Evolutionary conservation across 2,888 invertebrate species (phyloP).

Genomic region (Polietes domitor): DNA sequence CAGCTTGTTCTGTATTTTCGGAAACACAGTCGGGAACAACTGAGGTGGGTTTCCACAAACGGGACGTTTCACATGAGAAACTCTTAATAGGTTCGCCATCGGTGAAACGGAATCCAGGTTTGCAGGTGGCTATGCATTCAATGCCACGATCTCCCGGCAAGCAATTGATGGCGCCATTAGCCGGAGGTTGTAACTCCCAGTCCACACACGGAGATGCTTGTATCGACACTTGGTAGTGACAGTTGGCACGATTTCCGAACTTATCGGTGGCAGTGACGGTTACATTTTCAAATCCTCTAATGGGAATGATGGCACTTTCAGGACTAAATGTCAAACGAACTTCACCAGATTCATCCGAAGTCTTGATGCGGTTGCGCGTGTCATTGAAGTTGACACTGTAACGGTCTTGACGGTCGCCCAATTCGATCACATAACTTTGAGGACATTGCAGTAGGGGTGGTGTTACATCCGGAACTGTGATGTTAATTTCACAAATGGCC

Average conservation of each 20-base stretch:
- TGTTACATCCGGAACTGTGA: slow-evolving; percentile 96
- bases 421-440: slow-evolving; percentile 95
- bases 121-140: slow-evolving; percentile 94
- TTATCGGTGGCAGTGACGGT: slow-evolving; percentile 94
- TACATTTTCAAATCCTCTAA: slow-evolving; percentile 94
- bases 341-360: slow-evolving; percentile 93
- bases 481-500: slow-evolving; percentile 97
- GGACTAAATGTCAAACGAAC: slow-evolving; percentile 91
- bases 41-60: slow-evolving; percentile 92
- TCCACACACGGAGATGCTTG: slow-evolving; percentile 97
- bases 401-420: slow-evolving; percentile 93
- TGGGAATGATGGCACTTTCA: slow-evolving; percentile 91
- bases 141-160: slow-evolving; percentile 89
- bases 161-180: slow-evolving; percentile 93
- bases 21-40: slow-evolving; percentile 97
- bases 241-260: slow-evolving; percentile 92
- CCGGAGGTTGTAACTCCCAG: slow-evolving; percentile 95
- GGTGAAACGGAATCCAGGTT: slow-evolving; percentile 93
- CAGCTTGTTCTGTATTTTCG: slow-evolving; percentile 97
- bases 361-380: slow-evolving; percentile 90
- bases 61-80: slow-evolving; percentile 90
- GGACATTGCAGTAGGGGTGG: slow-evolving; percentile 95
- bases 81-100: slow-evolving; percentile 94
- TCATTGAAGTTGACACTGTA: slow-evolving; percentile 96
- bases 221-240: slow-evolving; percentile 96